Evolutionary conservation across 2,888 invertebrate species (phyloP).

Genomic region (Caenorhabditis sp.): DNA sequence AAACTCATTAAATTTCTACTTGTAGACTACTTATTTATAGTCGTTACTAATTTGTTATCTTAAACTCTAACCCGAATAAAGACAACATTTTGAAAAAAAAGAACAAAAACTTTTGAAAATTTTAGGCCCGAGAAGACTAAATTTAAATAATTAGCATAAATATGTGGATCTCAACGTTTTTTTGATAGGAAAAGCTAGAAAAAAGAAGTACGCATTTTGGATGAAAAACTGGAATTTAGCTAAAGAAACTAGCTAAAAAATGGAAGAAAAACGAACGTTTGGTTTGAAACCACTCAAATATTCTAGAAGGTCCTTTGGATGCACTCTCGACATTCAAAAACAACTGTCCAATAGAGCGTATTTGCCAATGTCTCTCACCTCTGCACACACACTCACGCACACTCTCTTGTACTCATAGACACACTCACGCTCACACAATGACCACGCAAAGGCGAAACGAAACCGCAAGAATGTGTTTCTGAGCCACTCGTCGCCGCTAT

Average conservation of each 20-base stretch:
- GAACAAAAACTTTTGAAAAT: too few species aligned
- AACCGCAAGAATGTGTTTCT: slow-evolving; percentile 10
- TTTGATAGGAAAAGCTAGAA: too few species aligned
- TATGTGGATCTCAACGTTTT: too few species aligned
- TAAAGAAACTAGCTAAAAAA: neutral
- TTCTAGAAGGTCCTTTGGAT: neutral
- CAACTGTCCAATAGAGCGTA: slow-evolving; percentile 2
- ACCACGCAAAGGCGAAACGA: slow-evolving; percentile 1
- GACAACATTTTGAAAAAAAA: too few species aligned
- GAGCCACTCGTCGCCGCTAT: slow-evolving; percentile 23
- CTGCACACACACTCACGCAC: slow-evolving; percentile 7
- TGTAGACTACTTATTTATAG: too few species aligned
- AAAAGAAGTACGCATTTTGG: too few species aligned
- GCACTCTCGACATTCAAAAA: slow-evolving; percentile 8
- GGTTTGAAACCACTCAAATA: neutral
- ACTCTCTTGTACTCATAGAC: neutral
- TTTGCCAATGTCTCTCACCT: neutral
- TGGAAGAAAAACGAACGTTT: neutral
- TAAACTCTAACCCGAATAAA: too few species aligned
- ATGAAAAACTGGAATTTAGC: too few species aligned
- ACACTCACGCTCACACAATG: slow-evolving; percentile 7
- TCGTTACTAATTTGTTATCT: too few species aligned
- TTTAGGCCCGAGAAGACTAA: too few species aligned
- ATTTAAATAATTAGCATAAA: too few species aligned
- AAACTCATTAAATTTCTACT: slow-evolving; percentile 2